These are phyloP conservation scores for Acronicta psi DNA, from an alignment of 2,888 invertebrate genomes.

Conservation along the genomic window DNA sequence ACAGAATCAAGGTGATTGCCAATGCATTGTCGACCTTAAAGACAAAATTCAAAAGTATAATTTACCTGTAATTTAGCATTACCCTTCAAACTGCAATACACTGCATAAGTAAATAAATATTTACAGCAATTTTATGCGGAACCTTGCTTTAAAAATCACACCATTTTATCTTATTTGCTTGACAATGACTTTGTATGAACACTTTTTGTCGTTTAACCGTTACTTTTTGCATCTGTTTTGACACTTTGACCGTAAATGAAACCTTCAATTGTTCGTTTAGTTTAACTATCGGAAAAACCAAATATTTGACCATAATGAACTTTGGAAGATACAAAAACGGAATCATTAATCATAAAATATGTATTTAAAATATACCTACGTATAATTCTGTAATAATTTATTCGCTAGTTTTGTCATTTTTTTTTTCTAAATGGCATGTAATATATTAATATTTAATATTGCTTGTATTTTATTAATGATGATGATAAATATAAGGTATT, in stretches of 20 bases:
- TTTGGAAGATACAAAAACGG: background rate
- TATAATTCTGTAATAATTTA: too few relatives aligned
- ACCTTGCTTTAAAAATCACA: background rate
- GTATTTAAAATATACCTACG: too few relatives aligned
- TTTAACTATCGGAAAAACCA: conserved; percentile 3
- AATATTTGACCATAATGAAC: background rate
- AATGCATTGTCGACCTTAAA: background rate
- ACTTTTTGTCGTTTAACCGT: background rate
- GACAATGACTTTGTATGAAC: background rate
- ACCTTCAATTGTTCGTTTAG: conserved; percentile 5
- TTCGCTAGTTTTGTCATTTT: too few relatives aligned
- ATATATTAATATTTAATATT: too few relatives aligned
- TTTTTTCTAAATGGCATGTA: too few relatives aligned
- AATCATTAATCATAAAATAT: background rate
- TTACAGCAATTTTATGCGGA: background rate
- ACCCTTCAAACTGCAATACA: background rate
- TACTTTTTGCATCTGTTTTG: conserved; percentile 4
- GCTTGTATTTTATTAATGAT: too few relatives aligned
- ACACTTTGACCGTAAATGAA: conserved; percentile 3
- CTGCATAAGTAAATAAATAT: background rate
- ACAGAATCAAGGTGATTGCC: background rate
- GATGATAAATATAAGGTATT: too few relatives aligned
- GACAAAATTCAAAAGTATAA: background rate
- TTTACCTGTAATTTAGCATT: background rate
- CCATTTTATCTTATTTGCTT: background rate